Evolutionary conservation across 2,113 vertebrate species (phyloP).

Genomic region (human): GRCh38 chr4:174131001-174131500

Average conservation of each 20-base stretch:
- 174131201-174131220: not conserved
- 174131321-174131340: too few relatives aligned
- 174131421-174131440: too few relatives aligned
- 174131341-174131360: too few relatives aligned
- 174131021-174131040: not conserved
- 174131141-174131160: not conserved
- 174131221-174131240: not conserved
- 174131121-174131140: not conserved
- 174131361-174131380: too few relatives aligned
- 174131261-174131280: not conserved
- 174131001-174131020: not conserved
- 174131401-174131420: too few relatives aligned
- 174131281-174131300: too few relatives aligned
- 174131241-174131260: not conserved
- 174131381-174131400: too few relatives aligned
- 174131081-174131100: not conserved
- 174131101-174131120: not conserved
- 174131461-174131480: too few relatives aligned
- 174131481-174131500: too few relatives aligned
- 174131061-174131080: not conserved
- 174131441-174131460: too few relatives aligned
- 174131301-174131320: too few relatives aligned
- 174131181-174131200: not conserved
- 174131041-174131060: not conserved
- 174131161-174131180: not conserved